These are phyloP conservation scores for Montifringilla adamsi DNA, from an alignment of 2,113 vertebrate genomes.

Conservation along the genomic window DNA sequence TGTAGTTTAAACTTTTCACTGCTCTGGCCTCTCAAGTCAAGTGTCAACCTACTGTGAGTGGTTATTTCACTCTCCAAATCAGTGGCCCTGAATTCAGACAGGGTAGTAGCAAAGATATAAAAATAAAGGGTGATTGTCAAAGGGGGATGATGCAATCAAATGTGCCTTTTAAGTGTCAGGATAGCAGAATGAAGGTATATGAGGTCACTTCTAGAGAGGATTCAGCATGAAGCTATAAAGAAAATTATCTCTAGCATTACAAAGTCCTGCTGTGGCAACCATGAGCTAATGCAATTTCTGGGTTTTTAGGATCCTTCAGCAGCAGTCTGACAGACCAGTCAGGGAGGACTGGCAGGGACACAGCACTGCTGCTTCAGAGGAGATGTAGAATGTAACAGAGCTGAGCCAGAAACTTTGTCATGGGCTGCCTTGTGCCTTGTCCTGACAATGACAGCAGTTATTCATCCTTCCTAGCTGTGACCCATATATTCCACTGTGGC, in stretches of 20 bases:
- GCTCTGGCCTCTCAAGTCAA: not conserved
- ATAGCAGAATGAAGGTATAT: not conserved
- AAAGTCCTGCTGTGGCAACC: not conserved
- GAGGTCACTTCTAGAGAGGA: not conserved
- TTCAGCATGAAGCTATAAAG: not conserved
- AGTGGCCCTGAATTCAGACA: conserved; percentile 21
- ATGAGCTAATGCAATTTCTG: not conserved
- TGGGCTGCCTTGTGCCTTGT: not conserved
- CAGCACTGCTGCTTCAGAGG: not conserved
- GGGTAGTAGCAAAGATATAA: conserved; percentile 14
- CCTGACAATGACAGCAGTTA: not conserved
- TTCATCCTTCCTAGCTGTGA: not conserved
- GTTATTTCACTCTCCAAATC: conserved; percentile 6
- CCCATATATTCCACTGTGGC: not conserved
- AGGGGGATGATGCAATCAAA: not conserved
- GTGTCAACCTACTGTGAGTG: not conserved
- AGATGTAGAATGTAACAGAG: not conserved
- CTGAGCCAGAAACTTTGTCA: not conserved
- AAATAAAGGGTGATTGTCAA: not conserved
- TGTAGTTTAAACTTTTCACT: conserved; percentile 28
- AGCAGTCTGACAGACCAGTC: not conserved
- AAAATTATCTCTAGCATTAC: not conserved
- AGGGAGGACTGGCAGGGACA: not conserved
- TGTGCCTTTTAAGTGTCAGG: not conserved
- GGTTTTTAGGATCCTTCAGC: not conserved